Evolutionary conservation across 1,140 invertebrate genomes (phyloP), one percentile per base, ranked within the genome.

Genomic region (Ostrea edulis): DNA sequence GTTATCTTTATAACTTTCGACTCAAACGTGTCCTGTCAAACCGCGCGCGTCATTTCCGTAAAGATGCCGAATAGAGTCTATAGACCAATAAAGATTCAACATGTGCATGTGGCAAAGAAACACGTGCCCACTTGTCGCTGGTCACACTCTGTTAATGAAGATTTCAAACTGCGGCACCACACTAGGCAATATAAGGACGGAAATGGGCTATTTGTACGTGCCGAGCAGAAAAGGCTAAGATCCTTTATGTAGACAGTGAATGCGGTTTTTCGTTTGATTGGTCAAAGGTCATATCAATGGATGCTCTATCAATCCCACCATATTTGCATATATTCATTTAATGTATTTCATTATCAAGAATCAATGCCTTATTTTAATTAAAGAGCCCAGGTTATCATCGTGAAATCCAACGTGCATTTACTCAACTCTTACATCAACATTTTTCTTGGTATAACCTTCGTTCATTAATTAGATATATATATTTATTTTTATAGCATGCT

Each of bases 271-370:
- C 9, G 3, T 77, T 11, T 7, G 68, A 77, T 8, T 77, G 68
- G 68, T 77, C 68, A 77, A 77, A 77, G 68, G 68, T 77, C 29
- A 77, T 44, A 77, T 77, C 68, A 25, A 35, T 77, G 68, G 25
- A 12, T 62, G 58, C 58, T 62, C 9, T 62, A 62, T 62, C 58
- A 62, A 20, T 62, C 2, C n/a, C 58, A 62, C 14, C 14, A 12
- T 62, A 62, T 17, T 62, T n/a, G n/a, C 58, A 62, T 20, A 14
- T 62, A 17, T 20, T 62, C 58, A 14, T 20, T 62, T 62, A 20
- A 20, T 62, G 58, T 20, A 62, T 62, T 62, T 62, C 0, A 62
- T 20, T 20, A 62, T 62, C 5, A 20, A 62, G 17, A 14, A 62
- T 20, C n/a, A 62, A 62, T n/a, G 58, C 9, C 14, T 14, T 11